Percentiles rank a stretch among this genome's conserved stretches.
These are phyloP conservation scores for Vireo griseus DNA, from an alignment of 2,797 vertebrate species.

Conservation along the genomic window DNA sequence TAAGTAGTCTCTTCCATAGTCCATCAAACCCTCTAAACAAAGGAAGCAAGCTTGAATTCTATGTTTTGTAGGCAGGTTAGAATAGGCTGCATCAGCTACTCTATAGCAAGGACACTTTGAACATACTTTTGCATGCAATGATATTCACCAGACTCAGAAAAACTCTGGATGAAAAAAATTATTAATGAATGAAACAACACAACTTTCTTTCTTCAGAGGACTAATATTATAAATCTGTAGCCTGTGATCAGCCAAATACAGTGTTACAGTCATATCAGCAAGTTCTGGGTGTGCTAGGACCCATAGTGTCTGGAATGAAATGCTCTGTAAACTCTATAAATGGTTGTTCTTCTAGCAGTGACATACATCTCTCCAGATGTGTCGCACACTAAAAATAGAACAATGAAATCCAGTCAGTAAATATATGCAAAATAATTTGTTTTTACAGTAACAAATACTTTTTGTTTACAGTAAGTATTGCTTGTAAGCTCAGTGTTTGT, in stretches of 20 bases:
- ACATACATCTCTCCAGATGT: background rate
- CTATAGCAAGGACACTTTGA: background rate
- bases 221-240: background rate
- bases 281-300: background rate
- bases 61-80: background rate
- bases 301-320: background rate
- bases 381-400: background rate
- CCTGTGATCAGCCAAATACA: background rate
- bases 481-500: background rate
- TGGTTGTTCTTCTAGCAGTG: background rate
- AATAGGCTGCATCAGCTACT: background rate
- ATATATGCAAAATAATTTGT: background rate
- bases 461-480: background rate
- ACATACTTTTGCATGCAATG: background rate
- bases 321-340: conserved; percentile 6
- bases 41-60: background rate
- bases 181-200: background rate
- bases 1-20: background rate
- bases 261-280: background rate
- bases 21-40: background rate
- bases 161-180: background rate
- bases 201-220: background rate
- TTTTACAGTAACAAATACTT: background rate
- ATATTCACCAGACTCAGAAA: background rate
- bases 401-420: background rate